These are phyloP conservation scores for Scopus umbretta DNA, from an alignment of 2,113 vertebrate species.

Conservation along the genomic window DNA sequence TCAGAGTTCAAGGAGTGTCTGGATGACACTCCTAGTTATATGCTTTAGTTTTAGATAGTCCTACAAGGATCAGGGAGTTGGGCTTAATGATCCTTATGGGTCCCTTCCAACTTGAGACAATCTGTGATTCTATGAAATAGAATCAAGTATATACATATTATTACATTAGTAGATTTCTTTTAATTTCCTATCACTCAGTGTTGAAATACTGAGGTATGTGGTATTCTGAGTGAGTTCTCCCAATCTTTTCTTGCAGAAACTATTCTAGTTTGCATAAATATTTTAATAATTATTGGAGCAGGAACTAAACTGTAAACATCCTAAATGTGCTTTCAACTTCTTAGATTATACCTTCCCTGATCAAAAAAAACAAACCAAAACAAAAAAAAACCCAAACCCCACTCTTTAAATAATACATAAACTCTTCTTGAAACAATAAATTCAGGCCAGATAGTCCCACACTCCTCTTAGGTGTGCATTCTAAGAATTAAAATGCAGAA, in stretches of 20 bases:
- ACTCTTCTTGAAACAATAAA: neutral
- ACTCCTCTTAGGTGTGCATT: neutral
- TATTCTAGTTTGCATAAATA: neutral
- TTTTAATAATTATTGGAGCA: neutral
- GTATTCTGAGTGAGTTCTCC: neutral
- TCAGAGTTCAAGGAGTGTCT: neutral
- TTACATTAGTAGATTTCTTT: neutral
- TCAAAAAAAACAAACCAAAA: too few species aligned
- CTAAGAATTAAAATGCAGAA: neutral
- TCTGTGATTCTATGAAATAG: neutral
- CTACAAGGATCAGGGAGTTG: neutral
- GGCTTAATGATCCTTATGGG: neutral
- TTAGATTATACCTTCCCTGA: neutral
- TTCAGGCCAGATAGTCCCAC: neutral
- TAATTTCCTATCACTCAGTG: neutral
- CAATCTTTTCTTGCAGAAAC: neutral
- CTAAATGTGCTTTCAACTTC: neutral
- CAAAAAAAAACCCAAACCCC: fast-evolving
- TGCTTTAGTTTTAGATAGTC: neutral
- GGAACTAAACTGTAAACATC: neutral
- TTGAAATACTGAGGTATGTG: neutral
- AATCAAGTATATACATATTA: neutral
- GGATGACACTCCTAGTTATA: neutral
- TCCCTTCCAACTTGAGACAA: neutral
- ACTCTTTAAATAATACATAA: neutral